Base-by-base conservation (phyloP, 2,888 invertebrate genomes). In the Ametastegia equiseti region DNA sequence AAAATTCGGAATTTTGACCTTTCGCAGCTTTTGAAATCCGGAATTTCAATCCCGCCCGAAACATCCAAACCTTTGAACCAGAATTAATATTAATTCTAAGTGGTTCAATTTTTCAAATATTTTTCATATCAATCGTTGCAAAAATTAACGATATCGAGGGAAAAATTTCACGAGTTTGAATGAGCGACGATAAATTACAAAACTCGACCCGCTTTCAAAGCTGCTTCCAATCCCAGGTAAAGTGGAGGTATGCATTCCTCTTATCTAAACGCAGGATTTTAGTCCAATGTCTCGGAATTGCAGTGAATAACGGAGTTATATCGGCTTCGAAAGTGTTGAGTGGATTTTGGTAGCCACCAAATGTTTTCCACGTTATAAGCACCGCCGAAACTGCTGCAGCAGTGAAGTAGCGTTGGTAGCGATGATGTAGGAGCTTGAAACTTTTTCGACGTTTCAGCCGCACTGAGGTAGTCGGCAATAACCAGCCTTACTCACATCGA, bases 341-440 rank as follows among this genome's bases (percentile, higher is more conserved):
- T 71, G 71, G 71, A 15, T 47, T 71, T 71, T 47, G 71, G 47
- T 47, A 71, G 36, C 45, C 45, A 45, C 27, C 47, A 11, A 15
- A 47, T 71, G 71, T 71, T 71, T 47, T 71, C 47, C 71, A 27
- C 47, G 27, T 6, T 47, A 71, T 71, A 47, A 71, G 71, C 19
- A 71, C 47, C 15, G 30, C 1, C 47, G 71, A 71, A 71, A 71
- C 71, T 71, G 71, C 71, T 15, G 11, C 69, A 69, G 63, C 63
- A 63, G n/a, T n/a, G n/a, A n/a, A n/a, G n/a, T n/a, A n/a, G n/a
- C n/a, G n/a, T n/a, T 5, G n/a, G 60, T 50, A 50, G 54, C 63
- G 63, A 71, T 75, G 75, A 75, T 54, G 75, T 75, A 75, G 75
- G 36, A 19, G 50, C 33, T 54, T 54, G 75, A 75, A 75, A 54